Base-by-base conservation (phyloP, 1,140 invertebrate genomes). In the Drosophila orosa region DNA sequence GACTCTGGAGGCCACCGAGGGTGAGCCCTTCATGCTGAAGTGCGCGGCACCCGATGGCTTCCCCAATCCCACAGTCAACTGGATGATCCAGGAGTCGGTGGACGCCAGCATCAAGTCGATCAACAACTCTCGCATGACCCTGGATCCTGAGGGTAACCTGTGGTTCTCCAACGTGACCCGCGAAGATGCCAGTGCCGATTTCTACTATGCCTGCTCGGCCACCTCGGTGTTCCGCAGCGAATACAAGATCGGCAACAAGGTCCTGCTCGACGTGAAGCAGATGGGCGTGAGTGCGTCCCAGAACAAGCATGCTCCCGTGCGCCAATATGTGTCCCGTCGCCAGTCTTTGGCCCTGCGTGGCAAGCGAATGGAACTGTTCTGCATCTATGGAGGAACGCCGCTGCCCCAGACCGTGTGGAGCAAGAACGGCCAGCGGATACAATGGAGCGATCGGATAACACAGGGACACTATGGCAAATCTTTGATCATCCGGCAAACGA, bases 121-220 rank as follows among this genome's bases (percentile, higher is more conserved):
- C 59, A 98, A 98, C 89, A 97, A 97, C 82, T 97, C 97, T 0
- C 94, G 98, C 59, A 98, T 98, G 95, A 98, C 97, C 5, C 93
- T 98, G 15, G 98, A 98, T 92, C 97, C 97, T 0, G 97, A 98
- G 93, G 98, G 98, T 37, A 97, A 96, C 80, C 93, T 99, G 1
- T 98, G 97, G 96, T 98, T 98, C 92, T 97, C 97, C 25, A 98
- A 98, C 93, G 96, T 99, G 6, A 98, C 97, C 1, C 94, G 95
- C 58, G 89, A 94, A n/a, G 98, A 99, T 92, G 95, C 95, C 8
- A 96, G 95, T 55, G 94, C 95, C 13, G 95, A 98, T 78, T 97
- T 95, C 91, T 95, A 95, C 60, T 99, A 99, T 90, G 96, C 96
- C 45, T 99, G 98, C 85, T 96, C 97, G 5, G 97, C 97, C 1